Evolutionary conservation across 2,888 invertebrate genomes (phyloP).

Genomic region (Disparrhopalites patrizii): DNA sequence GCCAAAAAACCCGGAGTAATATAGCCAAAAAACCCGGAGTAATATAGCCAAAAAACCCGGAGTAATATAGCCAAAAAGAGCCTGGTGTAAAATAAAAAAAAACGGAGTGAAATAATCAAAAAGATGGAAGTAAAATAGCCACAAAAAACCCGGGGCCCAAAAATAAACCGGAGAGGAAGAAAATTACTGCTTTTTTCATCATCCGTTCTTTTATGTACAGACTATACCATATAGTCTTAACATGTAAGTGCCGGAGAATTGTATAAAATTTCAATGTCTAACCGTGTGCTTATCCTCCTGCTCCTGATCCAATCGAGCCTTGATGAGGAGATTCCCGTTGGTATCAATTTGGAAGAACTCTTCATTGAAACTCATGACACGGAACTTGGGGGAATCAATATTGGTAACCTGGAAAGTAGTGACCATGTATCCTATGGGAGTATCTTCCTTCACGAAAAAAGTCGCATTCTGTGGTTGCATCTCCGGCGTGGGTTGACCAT

Average conservation of each 20-base stretch:
- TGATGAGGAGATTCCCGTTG: constrained; percentile 46
- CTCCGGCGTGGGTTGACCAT: constrained; percentile 43
- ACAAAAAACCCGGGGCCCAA: neutral
- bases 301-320: constrained; percentile 46
- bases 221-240: neutral
- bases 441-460: constrained; percentile 52
- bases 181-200: neutral
- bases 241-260: neutral
- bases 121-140: neutral
- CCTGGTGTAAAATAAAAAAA: too few species aligned
- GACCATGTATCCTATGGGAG: constrained; percentile 52
- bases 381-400: constrained; percentile 53
- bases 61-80: too few species aligned
- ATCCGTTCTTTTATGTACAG: neutral
- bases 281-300: constrained; percentile 48
- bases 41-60: too few species aligned
- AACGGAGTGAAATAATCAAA: too few species aligned
- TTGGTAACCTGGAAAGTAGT: constrained; percentile 54
- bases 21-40: too few species aligned
- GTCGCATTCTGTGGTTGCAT: constrained; percentile 48
- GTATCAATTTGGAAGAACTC: constrained; percentile 47
- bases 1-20: too few species aligned
- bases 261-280: constrained; percentile 16
- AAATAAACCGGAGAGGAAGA: too few species aligned
- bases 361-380: constrained; percentile 52